Percentiles rank a stretch among this genome's conserved stretches.
Evolutionary conservation across 2,113 vertebrate genomes (phyloP).

Genomic region (Naja naja): DNA sequence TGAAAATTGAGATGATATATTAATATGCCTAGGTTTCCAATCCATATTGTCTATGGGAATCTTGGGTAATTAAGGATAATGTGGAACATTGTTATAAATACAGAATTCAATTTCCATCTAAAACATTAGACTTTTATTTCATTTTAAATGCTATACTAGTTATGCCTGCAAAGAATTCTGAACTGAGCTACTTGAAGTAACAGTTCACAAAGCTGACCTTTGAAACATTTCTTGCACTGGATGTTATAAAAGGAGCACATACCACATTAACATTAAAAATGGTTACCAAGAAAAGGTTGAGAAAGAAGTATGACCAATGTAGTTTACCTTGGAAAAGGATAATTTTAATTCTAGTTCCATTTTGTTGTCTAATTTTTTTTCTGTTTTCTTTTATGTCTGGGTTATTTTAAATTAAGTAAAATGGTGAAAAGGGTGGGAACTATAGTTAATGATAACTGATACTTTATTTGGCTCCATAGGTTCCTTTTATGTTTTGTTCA

Average conservation of each 20-base stretch:
- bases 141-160: not conserved
- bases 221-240: constrained; percentile 1
- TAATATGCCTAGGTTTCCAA: not conserved
- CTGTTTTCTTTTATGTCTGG: not conserved
- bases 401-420: not conserved
- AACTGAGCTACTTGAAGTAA: not conserved
- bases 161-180: not conserved
- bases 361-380: not conserved
- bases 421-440: not conserved
- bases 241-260: not conserved
- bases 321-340: not conserved
- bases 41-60: constrained; percentile 10
- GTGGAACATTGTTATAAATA: not conserved
- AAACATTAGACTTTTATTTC: not conserved
- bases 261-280: not conserved
- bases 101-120: not conserved
- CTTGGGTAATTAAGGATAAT: constrained; percentile 7
- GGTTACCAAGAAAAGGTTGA: not conserved
- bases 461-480: not conserved
- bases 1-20: not conserved
- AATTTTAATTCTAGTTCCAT: not conserved
- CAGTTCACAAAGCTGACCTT: not conserved
- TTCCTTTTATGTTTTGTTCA: not conserved
- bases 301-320: not conserved
- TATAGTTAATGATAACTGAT: not conserved